A percentile compares a stretch with the other conserved stretches of the same genome.
Evolutionary conservation across 2,113 vertebrate species (phyloP).

Genomic region (Rhabdomys dilectus): DNA sequence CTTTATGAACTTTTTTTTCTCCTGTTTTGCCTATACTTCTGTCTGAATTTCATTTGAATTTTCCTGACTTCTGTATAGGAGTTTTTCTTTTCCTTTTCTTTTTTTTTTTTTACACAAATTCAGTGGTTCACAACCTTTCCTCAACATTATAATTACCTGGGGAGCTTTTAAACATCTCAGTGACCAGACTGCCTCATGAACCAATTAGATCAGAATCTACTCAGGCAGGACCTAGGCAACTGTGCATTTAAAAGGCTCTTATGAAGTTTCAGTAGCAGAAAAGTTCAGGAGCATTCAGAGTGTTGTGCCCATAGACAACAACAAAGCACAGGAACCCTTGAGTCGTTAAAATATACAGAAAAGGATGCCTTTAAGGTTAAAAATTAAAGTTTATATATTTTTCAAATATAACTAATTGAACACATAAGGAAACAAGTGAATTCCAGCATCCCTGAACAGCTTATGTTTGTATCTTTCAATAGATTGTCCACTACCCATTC

Average conservation of each 20-base stretch:
- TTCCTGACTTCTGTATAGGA: slow-evolving; percentile 2
- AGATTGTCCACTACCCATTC: neutral
- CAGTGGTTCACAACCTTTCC: slow-evolving; percentile 50
- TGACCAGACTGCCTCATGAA: neutral
- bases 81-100: neutral
- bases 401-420: slow-evolving; percentile 31
- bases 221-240: neutral
- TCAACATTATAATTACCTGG: slow-evolving; percentile 19
- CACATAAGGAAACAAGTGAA: slow-evolving; percentile 65
- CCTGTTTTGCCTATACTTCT: slow-evolving; percentile 1
- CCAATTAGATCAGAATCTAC: slow-evolving; percentile 53
- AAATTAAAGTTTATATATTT: slow-evolving; percentile 42
- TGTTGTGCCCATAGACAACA: neutral
- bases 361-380: slow-evolving; percentile 13
- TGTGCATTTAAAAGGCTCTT: slow-evolving; percentile 37
- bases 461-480: slow-evolving; percentile 46
- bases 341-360: slow-evolving; percentile 11
- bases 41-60: slow-evolving; percentile 28
- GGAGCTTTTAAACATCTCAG: slow-evolving; percentile 21
- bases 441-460: slow-evolving; percentile 66
- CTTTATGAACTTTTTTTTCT: neutral
- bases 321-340: neutral
- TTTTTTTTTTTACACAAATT: neutral
- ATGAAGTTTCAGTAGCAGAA: neutral
- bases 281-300: neutral